Conservation (phyloP, 1,140 invertebrate species). For the Ostrea edulis region DNA sequence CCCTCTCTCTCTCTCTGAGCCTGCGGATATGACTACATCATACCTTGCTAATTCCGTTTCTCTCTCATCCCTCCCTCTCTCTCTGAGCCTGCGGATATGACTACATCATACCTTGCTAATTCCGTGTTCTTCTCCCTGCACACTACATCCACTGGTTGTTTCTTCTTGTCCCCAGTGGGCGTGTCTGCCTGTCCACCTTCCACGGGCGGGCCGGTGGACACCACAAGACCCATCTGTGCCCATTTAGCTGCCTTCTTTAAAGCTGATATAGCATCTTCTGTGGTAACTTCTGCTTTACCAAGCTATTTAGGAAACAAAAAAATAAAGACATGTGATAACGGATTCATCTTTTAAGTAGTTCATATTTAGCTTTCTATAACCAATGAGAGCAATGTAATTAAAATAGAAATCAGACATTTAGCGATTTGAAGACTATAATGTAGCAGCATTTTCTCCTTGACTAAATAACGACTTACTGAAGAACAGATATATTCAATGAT, state of each 20-base stretch:
- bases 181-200: slow-evolving; percentile 65
- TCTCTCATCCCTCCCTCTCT: slow-evolving; percentile 66
- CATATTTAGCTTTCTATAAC: no score
- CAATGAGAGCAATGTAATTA: no score
- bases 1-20: not conserved
- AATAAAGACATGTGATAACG: not conserved
- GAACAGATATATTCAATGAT: not conserved
- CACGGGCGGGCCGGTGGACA: slow-evolving; percentile 78
- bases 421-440: no score
- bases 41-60: slow-evolving; percentile 78
- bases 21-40: not conserved
- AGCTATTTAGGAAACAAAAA: slow-evolving; percentile 48
- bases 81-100: not conserved
- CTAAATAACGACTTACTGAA: no score
- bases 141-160: slow-evolving; percentile 70
- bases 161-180: slow-evolving; percentile 73
- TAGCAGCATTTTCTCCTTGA: no score
- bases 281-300: slow-evolving; percentile 75
- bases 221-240: slow-evolving; percentile 78
- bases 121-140: slow-evolving; percentile 79
- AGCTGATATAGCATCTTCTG: slow-evolving; percentile 76
- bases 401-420: no score
- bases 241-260: slow-evolving; percentile 77
- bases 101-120: slow-evolving; percentile 71
- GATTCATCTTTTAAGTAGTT: not conserved